A percentile compares a stretch with the other conserved stretches of the same genome.
Evolutionary conservation across 1,140 invertebrate species (phyloP).

Genomic region (Harpegnathos saltator): DNA sequence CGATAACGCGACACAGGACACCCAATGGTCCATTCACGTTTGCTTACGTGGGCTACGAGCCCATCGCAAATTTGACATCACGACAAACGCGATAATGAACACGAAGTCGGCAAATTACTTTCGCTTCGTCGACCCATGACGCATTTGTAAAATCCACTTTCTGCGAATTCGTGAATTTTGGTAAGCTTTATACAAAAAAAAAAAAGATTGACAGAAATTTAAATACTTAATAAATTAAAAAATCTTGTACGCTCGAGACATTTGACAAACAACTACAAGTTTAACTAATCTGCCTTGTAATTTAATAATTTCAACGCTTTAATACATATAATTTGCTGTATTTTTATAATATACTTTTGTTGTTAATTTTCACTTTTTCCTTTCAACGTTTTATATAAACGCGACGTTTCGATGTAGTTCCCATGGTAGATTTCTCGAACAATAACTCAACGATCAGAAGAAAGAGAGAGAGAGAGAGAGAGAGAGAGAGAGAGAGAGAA

Average conservation of each 20-base stretch:
- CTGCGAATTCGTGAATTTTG: neutral
- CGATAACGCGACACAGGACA: conserved; percentile 8
- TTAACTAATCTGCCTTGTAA: neutral
- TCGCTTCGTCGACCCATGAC: neutral
- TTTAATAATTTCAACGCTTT: conserved; percentile 6
- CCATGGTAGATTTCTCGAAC: neutral
- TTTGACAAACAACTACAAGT: no score
- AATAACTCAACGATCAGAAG: conserved; percentile 4
- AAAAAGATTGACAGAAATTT: neutral
- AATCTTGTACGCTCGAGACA: no score
- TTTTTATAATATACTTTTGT: neutral
- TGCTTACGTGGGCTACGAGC: neutral
- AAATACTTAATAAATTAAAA: neutral
- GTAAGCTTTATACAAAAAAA: neutral
- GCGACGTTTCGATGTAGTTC: no score
- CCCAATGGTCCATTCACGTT: neutral
- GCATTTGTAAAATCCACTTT: neutral
- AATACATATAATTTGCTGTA: neutral
- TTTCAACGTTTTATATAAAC: neutral
- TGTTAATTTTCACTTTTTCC: neutral
- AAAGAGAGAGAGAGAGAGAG: neutral
- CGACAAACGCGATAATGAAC: neutral
- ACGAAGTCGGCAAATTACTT: neutral
- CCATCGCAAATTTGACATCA: no score
- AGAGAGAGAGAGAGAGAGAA: no score